Conservation (phyloP, 2,888 invertebrate species). For the Drosophila aldrichi region DNA sequence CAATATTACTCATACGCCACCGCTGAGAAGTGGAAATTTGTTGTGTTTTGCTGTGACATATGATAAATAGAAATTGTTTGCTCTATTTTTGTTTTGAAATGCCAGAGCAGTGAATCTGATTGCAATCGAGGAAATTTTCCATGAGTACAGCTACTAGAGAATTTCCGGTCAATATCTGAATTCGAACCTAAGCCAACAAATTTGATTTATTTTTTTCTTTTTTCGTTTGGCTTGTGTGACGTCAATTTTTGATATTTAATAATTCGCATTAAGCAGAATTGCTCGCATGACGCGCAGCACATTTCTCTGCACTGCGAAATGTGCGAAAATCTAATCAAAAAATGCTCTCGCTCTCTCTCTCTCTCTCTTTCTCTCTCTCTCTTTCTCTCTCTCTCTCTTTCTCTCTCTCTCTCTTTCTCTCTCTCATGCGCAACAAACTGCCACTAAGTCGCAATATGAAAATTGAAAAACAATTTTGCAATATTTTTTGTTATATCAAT, state of each 20-base stretch:
- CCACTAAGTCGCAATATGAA: conserved; percentile 41
- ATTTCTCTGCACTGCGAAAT: conserved; percentile 25
- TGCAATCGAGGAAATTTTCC: conserved; percentile 5
- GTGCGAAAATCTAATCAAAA: conserved; percentile 67
- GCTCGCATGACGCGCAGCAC: conserved; percentile 20
- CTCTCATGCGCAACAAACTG: conserved; percentile 17
- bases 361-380: background rate
- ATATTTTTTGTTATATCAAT: background rate
- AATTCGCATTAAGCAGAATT: conserved; percentile 60
- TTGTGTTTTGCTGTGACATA: conserved; percentile 24
- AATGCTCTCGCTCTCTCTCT: background rate
- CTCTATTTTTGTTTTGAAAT: conserved; percentile 12
- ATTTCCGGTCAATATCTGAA: conserved; percentile 16
- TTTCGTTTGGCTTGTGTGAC: conserved; percentile 12
- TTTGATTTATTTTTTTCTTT: too few relatives aligned
- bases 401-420: background rate
- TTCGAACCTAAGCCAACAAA: conserved; percentile 52
- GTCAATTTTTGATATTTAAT: conserved; percentile 37
- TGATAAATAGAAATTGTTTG: conserved; percentile 38
- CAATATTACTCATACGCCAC: conserved; percentile 55
- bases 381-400: background rate
- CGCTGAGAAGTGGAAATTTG: conserved; percentile 38
- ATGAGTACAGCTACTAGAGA: conserved; percentile 11
- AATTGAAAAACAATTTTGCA: conserved; percentile 29
- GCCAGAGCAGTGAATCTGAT: conserved; percentile 26